Conservation (phyloP, 2,888 invertebrate genomes). For the Escarpia spicata region DNA sequence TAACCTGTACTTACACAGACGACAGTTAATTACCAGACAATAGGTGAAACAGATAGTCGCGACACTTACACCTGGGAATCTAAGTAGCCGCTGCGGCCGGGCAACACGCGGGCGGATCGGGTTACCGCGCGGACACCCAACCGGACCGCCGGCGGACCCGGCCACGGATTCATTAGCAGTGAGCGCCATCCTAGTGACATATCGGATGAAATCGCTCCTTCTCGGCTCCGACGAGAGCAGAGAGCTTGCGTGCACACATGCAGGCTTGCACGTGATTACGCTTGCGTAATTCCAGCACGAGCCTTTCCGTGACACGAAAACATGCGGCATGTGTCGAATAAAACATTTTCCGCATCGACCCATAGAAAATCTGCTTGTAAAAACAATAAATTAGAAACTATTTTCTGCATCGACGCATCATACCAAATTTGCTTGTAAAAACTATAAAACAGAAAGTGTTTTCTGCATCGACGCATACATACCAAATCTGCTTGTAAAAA, state of each 20-base stretch:
- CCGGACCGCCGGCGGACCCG: neutral
- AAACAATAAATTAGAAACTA: neutral
- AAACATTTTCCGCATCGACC: neutral
- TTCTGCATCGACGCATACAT: no score
- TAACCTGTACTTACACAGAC: neutral
- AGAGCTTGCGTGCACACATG: neutral
- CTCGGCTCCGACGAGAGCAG: neutral
- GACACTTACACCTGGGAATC: neutral
- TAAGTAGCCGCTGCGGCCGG: neutral
- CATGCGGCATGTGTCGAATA: neutral
- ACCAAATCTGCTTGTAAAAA: no score
- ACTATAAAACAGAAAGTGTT: no score
- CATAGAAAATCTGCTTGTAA: neutral
- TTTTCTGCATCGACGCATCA: no score
- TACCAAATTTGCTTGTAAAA: no score
- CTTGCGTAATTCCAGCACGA: neutral
- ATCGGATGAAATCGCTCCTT: neutral
- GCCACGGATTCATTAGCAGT: neutral
- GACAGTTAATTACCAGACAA: slow-evolving; percentile 5
- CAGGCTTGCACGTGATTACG: neutral
- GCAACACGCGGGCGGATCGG: neutral
- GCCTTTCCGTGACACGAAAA: neutral
- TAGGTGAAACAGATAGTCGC: neutral
- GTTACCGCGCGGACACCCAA: neutral
- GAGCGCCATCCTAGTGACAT: neutral